Evolutionary conservation across 2,797 vertebrate genomes (phyloP), one percentile per base, ranked within the genome.

Genomic region (Euthynnus affinis): DNA sequence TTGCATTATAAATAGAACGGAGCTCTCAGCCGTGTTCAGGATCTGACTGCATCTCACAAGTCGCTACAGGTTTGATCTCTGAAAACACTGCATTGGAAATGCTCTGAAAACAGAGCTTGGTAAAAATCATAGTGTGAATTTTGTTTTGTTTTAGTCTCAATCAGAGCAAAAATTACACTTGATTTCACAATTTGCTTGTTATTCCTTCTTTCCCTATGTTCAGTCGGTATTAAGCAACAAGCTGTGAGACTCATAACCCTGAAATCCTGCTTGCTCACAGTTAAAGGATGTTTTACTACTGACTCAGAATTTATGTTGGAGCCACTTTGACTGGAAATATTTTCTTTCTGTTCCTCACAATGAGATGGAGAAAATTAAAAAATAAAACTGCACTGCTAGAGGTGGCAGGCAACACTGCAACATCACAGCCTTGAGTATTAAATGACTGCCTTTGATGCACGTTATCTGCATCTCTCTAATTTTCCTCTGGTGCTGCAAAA

Each of bases 1-100:
- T 76, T 86, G 83, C 82, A 86, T 93, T 93, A 93, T 92, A 93
- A 92, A 93, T 94, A 93, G 91, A 88, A 86, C 87, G 60, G 71
- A 82, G 89, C 89, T 88, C 87, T 85, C 83, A 83, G 82, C 79
- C 66, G 44, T 22, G 66, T 74, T 84, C 80, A 82, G 86, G 74
- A 78, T 90, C 83, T 18, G 32, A 67, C 83, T 83, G 71, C 83
- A 80, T 86, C 83, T 81, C 42, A n/a, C 64, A 60, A 34, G 78
- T 86, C 29, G 79, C 74, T 57, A 59, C 84, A 86, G 81, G 85
- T 88, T 77, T 78, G 66, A 71, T 79, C 58, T 83, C 44, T 57
- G 40, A 82, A 48, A 48, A 48, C 44, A 48, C 15, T 17, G 18
- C 42, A 48, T 17, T 17, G n/a, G n/a, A n/a, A n/a, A n/a, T n/a